Evolutionary conservation across 2,888 invertebrate genomes (phyloP).

Genomic region (Phortica okadai): DNA sequence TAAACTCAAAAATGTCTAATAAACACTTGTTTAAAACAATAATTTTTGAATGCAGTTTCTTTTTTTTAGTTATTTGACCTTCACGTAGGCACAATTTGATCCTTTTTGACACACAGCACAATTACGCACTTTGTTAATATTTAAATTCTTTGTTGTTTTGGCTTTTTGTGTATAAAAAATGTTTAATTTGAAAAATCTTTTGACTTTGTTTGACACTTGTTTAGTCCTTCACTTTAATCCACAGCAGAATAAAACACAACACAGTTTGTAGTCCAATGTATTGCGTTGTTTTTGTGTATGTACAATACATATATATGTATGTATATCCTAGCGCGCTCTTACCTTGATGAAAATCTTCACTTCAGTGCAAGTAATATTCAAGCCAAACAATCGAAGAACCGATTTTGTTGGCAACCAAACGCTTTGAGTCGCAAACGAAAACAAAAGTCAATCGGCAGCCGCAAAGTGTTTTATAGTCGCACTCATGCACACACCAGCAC

Average conservation of each 20-base stretch:
- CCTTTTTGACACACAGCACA: not conserved
- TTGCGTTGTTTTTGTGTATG: not conserved
- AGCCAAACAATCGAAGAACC: constrained; percentile 39
- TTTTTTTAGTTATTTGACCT: not conserved
- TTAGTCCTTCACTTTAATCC: constrained; percentile 1
- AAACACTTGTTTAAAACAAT: not conserved
- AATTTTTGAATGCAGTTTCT: not conserved
- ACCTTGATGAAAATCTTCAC: constrained; percentile 25
- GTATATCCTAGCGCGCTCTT: constrained; percentile 23
- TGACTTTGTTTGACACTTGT: not conserved
- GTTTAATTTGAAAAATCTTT: not conserved
- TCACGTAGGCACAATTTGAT: not conserved
- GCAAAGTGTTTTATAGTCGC: constrained; percentile 79
- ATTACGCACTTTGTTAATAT: not conserved
- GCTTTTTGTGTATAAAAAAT: constrained; percentile 7
- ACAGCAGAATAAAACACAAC: not conserved
- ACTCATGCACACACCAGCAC: constrained; percentile 59
- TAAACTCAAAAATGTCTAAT: not conserved
- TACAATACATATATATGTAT: not conserved
- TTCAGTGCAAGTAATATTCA: constrained; percentile 14
- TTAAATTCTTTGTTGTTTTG: not conserved
- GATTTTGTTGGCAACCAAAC: constrained; percentile 73
- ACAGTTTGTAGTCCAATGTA: not conserved
- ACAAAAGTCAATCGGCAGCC: constrained; percentile 76
- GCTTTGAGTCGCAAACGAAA: constrained; percentile 76